Evolutionary conservation across 2,797 vertebrate species (phyloP).

Genomic region (Buphagus erythrorhynchus): DNA sequence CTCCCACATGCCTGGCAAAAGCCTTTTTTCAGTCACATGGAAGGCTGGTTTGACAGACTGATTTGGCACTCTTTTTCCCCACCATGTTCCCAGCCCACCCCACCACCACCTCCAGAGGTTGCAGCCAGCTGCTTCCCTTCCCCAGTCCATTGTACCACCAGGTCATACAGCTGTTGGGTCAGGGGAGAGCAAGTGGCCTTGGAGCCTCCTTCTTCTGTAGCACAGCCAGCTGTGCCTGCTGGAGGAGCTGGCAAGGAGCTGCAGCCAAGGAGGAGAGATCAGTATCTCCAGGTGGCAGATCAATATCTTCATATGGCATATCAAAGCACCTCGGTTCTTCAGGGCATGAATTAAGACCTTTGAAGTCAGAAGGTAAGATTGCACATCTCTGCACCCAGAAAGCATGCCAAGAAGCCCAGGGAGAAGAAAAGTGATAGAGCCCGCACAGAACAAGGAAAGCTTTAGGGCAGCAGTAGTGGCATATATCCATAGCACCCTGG

Average conservation of each 20-base stretch:
- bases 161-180: background rate
- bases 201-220: background rate
- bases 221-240: background rate
- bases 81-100: background rate
- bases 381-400: background rate
- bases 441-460: background rate
- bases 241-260: background rate
- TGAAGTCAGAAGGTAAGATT: background rate
- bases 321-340: background rate
- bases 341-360: background rate
- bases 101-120: background rate
- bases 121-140: background rate
- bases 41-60: background rate
- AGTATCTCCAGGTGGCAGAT: background rate
- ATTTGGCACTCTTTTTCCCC: background rate
- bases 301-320: background rate
- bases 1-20: background rate
- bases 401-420: background rate
- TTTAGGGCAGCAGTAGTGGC: background rate
- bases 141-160: accelerated
- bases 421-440: background rate
- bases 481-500: background rate
- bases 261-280: background rate
- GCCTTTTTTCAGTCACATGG: background rate
- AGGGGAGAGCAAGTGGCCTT: background rate